Percentiles rank a stretch among this genome's conserved stretches.
phyloP scores from a whole-genome alignment of 2,888 invertebrate genomes.

The Pheosia gnoma region DNA sequence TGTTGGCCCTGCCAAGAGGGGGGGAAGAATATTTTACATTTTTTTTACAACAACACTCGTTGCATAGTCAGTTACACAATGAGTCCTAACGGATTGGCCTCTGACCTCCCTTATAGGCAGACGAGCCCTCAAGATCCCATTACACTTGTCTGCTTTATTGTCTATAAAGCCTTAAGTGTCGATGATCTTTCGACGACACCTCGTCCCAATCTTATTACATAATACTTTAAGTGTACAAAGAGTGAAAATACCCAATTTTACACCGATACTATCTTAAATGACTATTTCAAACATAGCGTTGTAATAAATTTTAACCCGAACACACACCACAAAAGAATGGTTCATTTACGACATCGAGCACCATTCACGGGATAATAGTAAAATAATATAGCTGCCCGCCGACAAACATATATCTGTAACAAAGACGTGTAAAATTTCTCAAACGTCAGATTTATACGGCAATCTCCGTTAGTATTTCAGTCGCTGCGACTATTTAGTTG shows the following conservation, averaged over 20 bases:
- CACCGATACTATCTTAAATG: constrained; percentile 47
- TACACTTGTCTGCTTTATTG: constrained; percentile 72
- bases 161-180: constrained; percentile 75
- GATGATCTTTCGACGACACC: constrained; percentile 54
- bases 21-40: constrained; percentile 2
- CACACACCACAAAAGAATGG: constrained; percentile 60
- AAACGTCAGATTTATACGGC: constrained; percentile 75
- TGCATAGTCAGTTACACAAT: constrained; percentile 30
- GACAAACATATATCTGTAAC: constrained; percentile 72
- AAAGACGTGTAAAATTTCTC: constrained; percentile 79
- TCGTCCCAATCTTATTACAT: constrained; percentile 49
- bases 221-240: constrained; percentile 42
- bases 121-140: constrained; percentile 64
- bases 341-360: constrained; percentile 69
- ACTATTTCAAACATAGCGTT: constrained; percentile 52
- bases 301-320: constrained; percentile 64
- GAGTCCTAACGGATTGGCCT: constrained; percentile 55
- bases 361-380: constrained; percentile 66
- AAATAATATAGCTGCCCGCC: constrained; percentile 66
- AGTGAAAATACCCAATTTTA: constrained; percentile 49
- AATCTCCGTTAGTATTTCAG: constrained; percentile 68
- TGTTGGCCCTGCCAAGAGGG: too few relatives aligned
- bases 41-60: constrained; percentile 25
- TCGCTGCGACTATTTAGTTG: constrained; percentile 51
- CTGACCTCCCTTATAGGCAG: constrained; percentile 59